Conservation (phyloP, 2,113 vertebrate genomes). For the Gallinago media region DNA sequence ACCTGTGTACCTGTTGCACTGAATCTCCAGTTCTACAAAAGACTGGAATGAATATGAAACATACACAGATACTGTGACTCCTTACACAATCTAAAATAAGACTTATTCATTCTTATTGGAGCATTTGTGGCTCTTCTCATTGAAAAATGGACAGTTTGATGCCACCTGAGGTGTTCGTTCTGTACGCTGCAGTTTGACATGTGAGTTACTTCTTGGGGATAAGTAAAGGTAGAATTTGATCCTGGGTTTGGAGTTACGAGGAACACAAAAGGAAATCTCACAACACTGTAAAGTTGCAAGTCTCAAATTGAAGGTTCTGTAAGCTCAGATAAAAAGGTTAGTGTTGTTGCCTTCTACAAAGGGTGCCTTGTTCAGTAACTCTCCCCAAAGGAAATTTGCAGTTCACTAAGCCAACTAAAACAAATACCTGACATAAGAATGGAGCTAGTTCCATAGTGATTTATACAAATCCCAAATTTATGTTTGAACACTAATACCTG, state of each 20-base stretch:
- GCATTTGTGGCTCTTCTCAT: background rate
- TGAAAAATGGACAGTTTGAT: background rate
- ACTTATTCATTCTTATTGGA: background rate
- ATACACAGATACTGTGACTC: too few species aligned
- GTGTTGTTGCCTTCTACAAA: conserved; percentile 73
- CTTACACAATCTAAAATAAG: too few species aligned
- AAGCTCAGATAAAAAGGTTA: conserved; percentile 56
- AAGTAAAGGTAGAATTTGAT: background rate
- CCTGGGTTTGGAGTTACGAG: background rate
- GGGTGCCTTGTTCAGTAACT: conserved; percentile 65
- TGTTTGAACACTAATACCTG: background rate
- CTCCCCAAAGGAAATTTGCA: conserved; percentile 65
- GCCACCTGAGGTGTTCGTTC: background rate
- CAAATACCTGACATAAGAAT: conserved; percentile 54
- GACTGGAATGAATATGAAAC: background rate
- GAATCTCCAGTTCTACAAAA: background rate
- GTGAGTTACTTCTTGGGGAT: background rate
- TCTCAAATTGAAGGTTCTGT: conserved; percentile 69
- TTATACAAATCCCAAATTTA: background rate
- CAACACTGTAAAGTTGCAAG: conserved; percentile 47
- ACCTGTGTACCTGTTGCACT: background rate
- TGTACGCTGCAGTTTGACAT: background rate
- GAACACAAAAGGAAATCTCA: background rate
- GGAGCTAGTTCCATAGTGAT: background rate
- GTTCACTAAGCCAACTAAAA: conserved; percentile 55